These are phyloP conservation scores for Indicator indicator DNA, from an alignment of 2,113 vertebrate species.

Conservation along the genomic window DNA sequence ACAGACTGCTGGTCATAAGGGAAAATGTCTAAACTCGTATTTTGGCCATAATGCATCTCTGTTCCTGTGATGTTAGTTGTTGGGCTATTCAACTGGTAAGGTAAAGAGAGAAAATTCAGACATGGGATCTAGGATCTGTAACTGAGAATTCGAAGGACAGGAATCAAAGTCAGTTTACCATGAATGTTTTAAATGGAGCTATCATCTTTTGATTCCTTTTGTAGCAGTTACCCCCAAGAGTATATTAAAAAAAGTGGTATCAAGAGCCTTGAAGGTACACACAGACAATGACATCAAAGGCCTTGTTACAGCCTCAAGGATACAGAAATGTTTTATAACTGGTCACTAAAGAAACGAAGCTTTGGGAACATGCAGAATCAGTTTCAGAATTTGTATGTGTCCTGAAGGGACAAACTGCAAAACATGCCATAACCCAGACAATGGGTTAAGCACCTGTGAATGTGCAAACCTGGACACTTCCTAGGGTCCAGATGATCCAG, in stretches of 20 bases:
- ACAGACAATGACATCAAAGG: neutral
- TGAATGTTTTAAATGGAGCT: neutral
- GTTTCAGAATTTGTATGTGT: neutral
- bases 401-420: no score
- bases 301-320: neutral
- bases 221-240: neutral
- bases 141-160: neutral
- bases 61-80: neutral
- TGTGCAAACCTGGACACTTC: no score
- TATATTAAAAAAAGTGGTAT: neutral
- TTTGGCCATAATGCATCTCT: neutral
- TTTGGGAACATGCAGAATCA: neutral
- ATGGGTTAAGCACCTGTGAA: no score
- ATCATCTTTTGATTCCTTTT: neutral
- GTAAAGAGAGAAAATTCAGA: neutral
- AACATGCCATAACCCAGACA: no score
- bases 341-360: neutral
- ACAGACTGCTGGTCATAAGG: no score
- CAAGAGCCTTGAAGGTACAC: neutral
- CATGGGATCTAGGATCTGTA: neutral
- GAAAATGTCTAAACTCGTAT: neutral
- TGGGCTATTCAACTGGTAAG: neutral
- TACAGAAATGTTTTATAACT: neutral
- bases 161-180: neutral
- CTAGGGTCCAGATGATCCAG: no score